Base-by-base conservation (phyloP, 2,113 vertebrate genomes). In the Oenanthe melanoleuca region DNA sequence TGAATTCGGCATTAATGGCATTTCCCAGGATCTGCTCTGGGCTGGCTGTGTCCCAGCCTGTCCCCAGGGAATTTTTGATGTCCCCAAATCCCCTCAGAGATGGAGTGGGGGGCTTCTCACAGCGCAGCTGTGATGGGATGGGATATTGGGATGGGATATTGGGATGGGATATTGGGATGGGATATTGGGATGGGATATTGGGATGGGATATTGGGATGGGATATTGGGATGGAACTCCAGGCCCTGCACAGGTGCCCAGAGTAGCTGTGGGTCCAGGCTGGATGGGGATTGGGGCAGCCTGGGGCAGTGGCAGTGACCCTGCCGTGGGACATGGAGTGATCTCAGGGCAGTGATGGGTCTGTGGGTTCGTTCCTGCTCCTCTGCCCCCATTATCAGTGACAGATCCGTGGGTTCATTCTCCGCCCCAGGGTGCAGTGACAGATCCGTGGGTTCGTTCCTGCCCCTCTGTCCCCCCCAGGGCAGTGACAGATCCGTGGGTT, bases 321-420 rank as follows among this genome's bases (percentile, higher is more conserved):
- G 14, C 24, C 11, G 34, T 37, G 34, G 34, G 34, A 37, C 34
- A 37, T 37, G 34, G 34, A 37, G 19, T 5, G 50, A n/a, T n/a
- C 17, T 23, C 6, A 2, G 0, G 2, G 52, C 25, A 29, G 5
- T 16, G 69, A 7, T 0, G 13, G 85, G 16, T 24, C 52, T 4
- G 16, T 13, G 47, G 84, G 40, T 28, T 52, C 20, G 16, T 4
- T 55, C 37, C 70, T 50, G 52, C 47, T 59, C 52, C 17, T 70
- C 22, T 89, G 24, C 92, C 73, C 86, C 86, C 34, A 37, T 37
- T 7, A 8, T 7, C 34, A 37, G 34, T 37, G 34, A 37, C 34
- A 37, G 34, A 37, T 37, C 34, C 34, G 34, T 37, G n/a, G n/a
- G n/a, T n/a, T n/a, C n/a, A n/a, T n/a, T n/a, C n/a, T n/a, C n/a